phyloP scores from a whole-genome alignment of 2,888 invertebrate species.

The Strigamia crassipes region DNA sequence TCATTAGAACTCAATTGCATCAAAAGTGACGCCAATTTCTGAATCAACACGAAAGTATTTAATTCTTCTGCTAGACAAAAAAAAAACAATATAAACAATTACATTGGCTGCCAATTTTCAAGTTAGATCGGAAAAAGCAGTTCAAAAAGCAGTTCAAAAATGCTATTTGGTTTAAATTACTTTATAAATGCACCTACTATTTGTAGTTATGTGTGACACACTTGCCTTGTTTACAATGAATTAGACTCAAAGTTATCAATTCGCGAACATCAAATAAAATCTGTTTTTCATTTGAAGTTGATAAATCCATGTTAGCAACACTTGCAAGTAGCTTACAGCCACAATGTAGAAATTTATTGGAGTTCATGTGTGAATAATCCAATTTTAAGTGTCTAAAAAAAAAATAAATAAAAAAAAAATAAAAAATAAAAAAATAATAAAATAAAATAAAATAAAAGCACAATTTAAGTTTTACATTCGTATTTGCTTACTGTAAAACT shows the following conservation, averaged over 20 bases:
- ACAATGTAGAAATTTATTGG: background rate
- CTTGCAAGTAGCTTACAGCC: background rate
- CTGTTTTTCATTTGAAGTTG: background rate
- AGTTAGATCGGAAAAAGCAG: too few relatives aligned
- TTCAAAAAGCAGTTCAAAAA: too few relatives aligned
- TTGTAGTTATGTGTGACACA: background rate
- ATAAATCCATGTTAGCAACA: background rate
- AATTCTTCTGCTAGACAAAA: background rate
- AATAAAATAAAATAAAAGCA: too few relatives aligned
- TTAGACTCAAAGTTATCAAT: background rate
- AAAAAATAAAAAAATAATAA: background rate
- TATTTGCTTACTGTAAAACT: background rate
- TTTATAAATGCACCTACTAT: too few relatives aligned
- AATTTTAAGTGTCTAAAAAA: background rate
- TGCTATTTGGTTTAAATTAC: too few relatives aligned
- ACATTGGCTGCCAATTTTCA: too few relatives aligned
- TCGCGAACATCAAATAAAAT: background rate
- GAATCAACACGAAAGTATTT: background rate
- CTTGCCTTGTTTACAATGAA: background rate
- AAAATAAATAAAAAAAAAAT: background rate
- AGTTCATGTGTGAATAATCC: background rate
- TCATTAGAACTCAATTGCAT: background rate
- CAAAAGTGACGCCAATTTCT: background rate
- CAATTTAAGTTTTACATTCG: too few relatives aligned
- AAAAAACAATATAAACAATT: background rate